phyloP scores from a whole-genome alignment of 2,113 vertebrate genomes.

The Otis tarda region DNA sequence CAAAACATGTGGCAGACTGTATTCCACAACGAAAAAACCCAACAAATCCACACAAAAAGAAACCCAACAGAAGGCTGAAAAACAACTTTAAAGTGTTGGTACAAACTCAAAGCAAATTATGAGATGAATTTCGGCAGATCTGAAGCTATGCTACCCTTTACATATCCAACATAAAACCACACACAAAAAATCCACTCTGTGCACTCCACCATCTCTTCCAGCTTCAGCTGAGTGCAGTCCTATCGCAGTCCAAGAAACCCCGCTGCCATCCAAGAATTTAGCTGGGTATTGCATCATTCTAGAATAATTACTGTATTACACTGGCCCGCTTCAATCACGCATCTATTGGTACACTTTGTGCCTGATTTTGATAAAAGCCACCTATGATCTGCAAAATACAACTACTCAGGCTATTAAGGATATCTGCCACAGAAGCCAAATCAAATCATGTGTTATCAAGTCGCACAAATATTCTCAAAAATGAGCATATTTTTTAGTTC shows the following conservation, averaged over 20 bases:
- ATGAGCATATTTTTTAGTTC: neutral
- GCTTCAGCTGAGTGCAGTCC: neutral
- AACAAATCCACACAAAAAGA: no score
- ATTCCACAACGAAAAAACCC: neutral
- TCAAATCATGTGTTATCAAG: neutral
- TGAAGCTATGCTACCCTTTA: accelerated
- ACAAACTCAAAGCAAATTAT: neutral
- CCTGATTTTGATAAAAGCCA: neutral
- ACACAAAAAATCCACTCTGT: neutral
- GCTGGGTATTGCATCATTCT: neutral
- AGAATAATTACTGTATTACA: neutral
- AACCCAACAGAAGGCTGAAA: neutral
- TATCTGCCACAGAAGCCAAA: neutral
- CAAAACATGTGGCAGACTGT: neutral
- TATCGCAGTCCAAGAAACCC: neutral
- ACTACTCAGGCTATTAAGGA: neutral
- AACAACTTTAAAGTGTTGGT: neutral
- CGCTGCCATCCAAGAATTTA: neutral
- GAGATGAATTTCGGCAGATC: neutral
- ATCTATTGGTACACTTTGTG: neutral
- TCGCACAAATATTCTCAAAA: neutral
- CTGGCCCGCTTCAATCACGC: neutral
- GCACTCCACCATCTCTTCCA: neutral
- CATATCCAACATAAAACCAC: neutral
- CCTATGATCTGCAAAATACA: neutral